Evolutionary conservation across 1,140 invertebrate genomes (phyloP), one percentile per base, ranked within the genome.

Genomic region (Achatina immaculata): DNA sequence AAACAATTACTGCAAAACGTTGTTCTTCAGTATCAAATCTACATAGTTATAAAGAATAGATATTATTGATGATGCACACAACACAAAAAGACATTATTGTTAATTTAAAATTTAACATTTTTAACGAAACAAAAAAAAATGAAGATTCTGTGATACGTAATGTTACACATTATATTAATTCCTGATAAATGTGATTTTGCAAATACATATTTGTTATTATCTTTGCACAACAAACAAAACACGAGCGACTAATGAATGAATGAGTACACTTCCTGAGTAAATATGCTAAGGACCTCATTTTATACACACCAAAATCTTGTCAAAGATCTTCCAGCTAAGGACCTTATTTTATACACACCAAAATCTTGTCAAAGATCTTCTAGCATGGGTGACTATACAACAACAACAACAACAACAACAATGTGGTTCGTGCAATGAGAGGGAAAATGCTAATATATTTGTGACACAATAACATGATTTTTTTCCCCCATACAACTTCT

Each of bases 181-280:
- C 71, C 38, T 73, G 71, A 3, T 73, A 73, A 73, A 73, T 42
- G 45, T 73, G 45, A 31, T 9, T 16, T 38, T 71, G 43, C n/a
- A 45, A 73, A 19, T 38, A 36, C 31, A 68, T 6, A 68, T 16
- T 68, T 68, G 36, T 68, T 14, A 38, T 38, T 36, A 36, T 38
- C 28, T 38, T 7, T 68, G 36, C 38, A 68, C 38, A 40, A 36
- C 24, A 36, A 36, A 68, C 34, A 68, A 40, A 24, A 31, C 14
- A 68, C 31, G 38, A 73, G 28, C 6, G 16, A 42, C 6, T n/a
- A 31, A 11, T 34, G 40, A 48, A 73, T 31, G 40, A 73, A 73
- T 73, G 71, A 73, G 45, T 73, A 73, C 40, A 73, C 45, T 73
- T 73, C 71, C 71, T 73, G 71, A 73, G 71, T 73, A 73, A 48